Evolutionary conservation across 2,113 vertebrate species (phyloP), one percentile per base, ranked within the genome.

Genomic region (Ammodramus savannarum): DNA sequence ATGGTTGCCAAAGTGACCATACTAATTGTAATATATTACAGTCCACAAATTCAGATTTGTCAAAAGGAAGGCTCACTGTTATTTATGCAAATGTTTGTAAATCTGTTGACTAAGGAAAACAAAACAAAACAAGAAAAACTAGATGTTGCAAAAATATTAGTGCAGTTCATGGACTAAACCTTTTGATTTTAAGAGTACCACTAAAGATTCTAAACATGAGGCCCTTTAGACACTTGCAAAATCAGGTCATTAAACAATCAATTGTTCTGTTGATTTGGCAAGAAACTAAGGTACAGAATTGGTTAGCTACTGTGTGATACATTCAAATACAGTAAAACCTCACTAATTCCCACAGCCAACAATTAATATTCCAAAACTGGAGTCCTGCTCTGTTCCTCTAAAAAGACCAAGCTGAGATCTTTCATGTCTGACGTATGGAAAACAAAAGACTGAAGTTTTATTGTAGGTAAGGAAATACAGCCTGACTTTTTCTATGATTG

Each of bases 311-410:
- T 39, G 66, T 55, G 65, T 67, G 32, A 75, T 72, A 93, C 61
- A 76, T 77, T 89, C 57, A 85, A 93, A 95, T 81, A 75, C n/a
- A 95, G 75, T 41, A 90, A 89, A 92, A 95, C 76, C 67, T 92
- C 68, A 86, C 77, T 89, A 95, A 97, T 93, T 95, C 85, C 87
- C 93, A 94, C 54, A 87, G 46, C 7, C 65, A 92, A 78, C 16
- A 87, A 87, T 61, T 87, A 67, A 41, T 75, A 52, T 63, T 81
- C 44, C 87, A 94, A 89, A 78, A 59, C 39, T 63, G 61, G 58
- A 75, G 15, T 49, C 36, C 49, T 75, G 76, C 62, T 82, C 61
- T 76, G 52, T 59, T 96, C 59, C 72, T 90, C 63, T 76, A 32
- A 74, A 80, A 38, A 80, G n/a, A 57, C 5, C 52, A 75, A 87